A percentile compares a stretch with the other conserved stretches of the same genome.
phyloP scores from a whole-genome alignment of 2,888 invertebrate genomes.

The Dromius quadrimaculatus region DNA sequence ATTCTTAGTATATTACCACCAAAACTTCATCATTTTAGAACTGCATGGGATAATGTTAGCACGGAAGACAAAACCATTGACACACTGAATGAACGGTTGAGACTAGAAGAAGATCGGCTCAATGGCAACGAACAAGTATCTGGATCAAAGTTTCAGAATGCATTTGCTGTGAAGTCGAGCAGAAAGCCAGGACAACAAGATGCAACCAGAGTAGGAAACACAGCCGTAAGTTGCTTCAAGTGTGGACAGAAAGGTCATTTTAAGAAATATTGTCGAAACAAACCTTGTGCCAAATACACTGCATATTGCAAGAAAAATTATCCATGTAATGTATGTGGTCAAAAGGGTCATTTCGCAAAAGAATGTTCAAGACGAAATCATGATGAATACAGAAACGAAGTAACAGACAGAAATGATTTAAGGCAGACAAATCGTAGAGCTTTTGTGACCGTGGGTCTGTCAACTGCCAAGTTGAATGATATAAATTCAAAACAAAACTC shows the following conservation, averaged over 20 bases:
- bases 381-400: not conserved
- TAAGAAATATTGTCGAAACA: slow-evolving; percentile 25
- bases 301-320: slow-evolving; percentile 46
- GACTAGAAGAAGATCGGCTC: slow-evolving; percentile 44
- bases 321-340: slow-evolving; percentile 39
- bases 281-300: slow-evolving; percentile 39
- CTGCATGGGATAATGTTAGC: slow-evolving; percentile 43
- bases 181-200: not conserved
- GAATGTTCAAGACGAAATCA: slow-evolving; percentile 38
- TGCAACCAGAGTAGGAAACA: not conserved
- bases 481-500: not conserved
- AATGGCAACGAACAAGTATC: not conserved
- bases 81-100: slow-evolving; percentile 43
- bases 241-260: slow-evolving; percentile 42
- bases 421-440: not conserved
- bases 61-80: slow-evolving; percentile 34
- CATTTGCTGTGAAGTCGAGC: slow-evolving; percentile 8
- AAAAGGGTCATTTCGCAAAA: too few relatives aligned
- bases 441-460: slow-evolving; percentile 44
- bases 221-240: not conserved
- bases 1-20: slow-evolving; percentile 48
- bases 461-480: slow-evolving; percentile 22
- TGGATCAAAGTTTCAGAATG: slow-evolving; percentile 20
- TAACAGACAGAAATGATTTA: not conserved
- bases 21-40: slow-evolving; percentile 34